These are phyloP conservation scores for Apotomis turbidana DNA, from an alignment of 2,888 invertebrate genomes.

Conservation along the genomic window DNA sequence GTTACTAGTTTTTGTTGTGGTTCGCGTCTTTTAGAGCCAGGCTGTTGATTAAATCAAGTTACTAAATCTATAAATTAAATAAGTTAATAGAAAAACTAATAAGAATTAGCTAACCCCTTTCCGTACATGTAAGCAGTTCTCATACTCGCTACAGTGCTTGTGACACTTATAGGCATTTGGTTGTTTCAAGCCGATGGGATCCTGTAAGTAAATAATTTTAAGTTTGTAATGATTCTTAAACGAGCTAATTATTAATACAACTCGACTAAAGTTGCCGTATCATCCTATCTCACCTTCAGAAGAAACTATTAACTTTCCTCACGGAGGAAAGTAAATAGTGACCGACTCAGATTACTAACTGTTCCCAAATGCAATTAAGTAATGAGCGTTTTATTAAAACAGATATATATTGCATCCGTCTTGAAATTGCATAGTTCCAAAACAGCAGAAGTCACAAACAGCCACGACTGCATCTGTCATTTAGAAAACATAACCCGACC, in stretches of 20 bases:
- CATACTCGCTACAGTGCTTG: not conserved
- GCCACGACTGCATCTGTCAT: not conserved
- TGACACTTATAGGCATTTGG: slow-evolving; percentile 5
- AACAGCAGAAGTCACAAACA: not conserved
- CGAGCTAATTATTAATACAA: not conserved
- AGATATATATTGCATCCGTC: not conserved
- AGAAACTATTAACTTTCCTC: too few species aligned
- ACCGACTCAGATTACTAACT: not conserved
- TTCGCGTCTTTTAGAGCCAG: not conserved
- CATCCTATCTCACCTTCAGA: too few species aligned
- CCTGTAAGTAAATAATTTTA: slow-evolving; percentile 21
- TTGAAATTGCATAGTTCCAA: not conserved
- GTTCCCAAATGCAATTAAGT: not conserved
- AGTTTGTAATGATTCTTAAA: not conserved
- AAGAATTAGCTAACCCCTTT: not conserved
- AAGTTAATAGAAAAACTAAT: not conserved
- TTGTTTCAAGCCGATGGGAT: not conserved
- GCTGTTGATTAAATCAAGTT: not conserved
- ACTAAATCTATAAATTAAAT: slow-evolving; percentile 6
- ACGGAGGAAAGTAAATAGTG: too few species aligned
- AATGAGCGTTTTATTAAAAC: not conserved
- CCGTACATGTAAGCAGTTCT: slow-evolving; percentile 2
- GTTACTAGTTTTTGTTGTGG: not conserved
- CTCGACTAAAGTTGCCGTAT: not conserved
- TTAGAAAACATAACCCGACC: slow-evolving; percentile 5